A percentile compares a stretch with the other conserved stretches of the same genome.
Evolutionary conservation across 2,888 invertebrate genomes (phyloP).

Genomic region (Caenorhabditis afra): DNA sequence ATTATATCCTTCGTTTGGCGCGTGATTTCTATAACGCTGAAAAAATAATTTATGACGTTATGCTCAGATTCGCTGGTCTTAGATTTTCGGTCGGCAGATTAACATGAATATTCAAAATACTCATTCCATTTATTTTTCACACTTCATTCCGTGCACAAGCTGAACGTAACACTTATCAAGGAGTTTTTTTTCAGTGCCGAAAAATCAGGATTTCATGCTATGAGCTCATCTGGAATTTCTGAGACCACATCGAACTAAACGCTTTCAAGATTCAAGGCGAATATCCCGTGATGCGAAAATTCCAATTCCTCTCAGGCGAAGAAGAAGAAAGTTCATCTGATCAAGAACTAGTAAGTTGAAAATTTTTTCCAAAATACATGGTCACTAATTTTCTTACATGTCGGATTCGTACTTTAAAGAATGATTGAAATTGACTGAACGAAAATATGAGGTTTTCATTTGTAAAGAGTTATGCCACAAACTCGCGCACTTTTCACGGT

Average conservation of each 20-base stretch:
- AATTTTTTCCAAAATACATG: too few relatives aligned
- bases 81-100: slow-evolving; percentile 34
- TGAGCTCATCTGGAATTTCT: slow-evolving; percentile 21
- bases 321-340: slow-evolving; percentile 30
- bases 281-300: slow-evolving; percentile 46
- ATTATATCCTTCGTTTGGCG: not conserved
- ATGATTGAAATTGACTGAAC: too few relatives aligned
- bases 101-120: slow-evolving; percentile 46
- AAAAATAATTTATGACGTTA: slow-evolving; percentile 4
- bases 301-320: slow-evolving; percentile 11
- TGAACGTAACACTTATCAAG: too few relatives aligned
- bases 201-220: slow-evolving; percentile 19
- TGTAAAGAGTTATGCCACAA: too few relatives aligned
- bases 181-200: not conserved
- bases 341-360: slow-evolving; percentile 19
- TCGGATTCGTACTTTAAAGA: too few relatives aligned
- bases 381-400: too few relatives aligned
- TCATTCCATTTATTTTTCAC: slow-evolving; percentile 9
- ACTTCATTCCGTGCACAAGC: too few relatives aligned
- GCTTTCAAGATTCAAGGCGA: slow-evolving; percentile 8
- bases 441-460: too few relatives aligned
- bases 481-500: too few relatives aligned
- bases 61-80: not conserved
- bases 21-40: slow-evolving; percentile 1
- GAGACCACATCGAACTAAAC: slow-evolving; percentile 2